A percentile compares a stretch with the other conserved stretches of the same genome.
These are phyloP conservation scores for Anagrus nilaparvatae DNA, from an alignment of 1,140 invertebrate species.

Conservation along the genomic window DNA sequence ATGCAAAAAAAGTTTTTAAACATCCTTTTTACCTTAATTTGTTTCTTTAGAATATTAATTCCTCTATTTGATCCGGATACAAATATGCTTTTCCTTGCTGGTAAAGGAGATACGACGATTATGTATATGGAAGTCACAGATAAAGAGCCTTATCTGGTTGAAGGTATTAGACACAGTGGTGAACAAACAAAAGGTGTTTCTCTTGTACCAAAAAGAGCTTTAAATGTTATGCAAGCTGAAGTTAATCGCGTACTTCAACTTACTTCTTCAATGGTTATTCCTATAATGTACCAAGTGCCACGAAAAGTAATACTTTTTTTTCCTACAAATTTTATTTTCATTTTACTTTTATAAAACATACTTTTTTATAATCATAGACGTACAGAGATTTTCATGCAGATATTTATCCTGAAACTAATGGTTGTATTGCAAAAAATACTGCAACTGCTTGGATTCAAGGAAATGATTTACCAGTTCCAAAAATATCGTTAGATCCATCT, in stretches of 20 bases:
- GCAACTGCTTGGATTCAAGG: slow-evolving; percentile 70
- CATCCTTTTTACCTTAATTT: slow-evolving; percentile 4
- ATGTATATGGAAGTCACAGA: slow-evolving; percentile 77
- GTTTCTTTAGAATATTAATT: slow-evolving; percentile 60
- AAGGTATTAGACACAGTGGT: slow-evolving; percentile 70
- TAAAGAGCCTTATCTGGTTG: slow-evolving; percentile 72
- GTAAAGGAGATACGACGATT: slow-evolving; percentile 86
- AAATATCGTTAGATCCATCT: slow-evolving; percentile 69
- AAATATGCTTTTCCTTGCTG: slow-evolving; percentile 85
- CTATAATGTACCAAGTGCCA: slow-evolving; percentile 88
- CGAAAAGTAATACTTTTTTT: slow-evolving; percentile 54
- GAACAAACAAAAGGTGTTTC: slow-evolving; percentile 89
- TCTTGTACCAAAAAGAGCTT: slow-evolving; percentile 79
- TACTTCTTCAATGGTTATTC: slow-evolving; percentile 74
- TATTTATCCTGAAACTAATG: slow-evolving; percentile 80
- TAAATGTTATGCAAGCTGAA: slow-evolving; percentile 91
- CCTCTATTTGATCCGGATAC: slow-evolving; percentile 85
- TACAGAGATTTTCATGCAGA: slow-evolving; percentile 89
- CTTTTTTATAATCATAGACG: slow-evolving; percentile 47
- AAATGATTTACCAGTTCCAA: slow-evolving; percentile 57
- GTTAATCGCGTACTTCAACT: slow-evolving; percentile 83
- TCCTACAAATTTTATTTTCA: background rate
- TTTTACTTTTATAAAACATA: slow-evolving; percentile 6
- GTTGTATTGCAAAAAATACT: slow-evolving; percentile 62
- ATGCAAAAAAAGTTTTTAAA: background rate